These are phyloP conservation scores for Eubucco bourcierii DNA, from an alignment of 2,113 vertebrate species.

Conservation along the genomic window DNA sequence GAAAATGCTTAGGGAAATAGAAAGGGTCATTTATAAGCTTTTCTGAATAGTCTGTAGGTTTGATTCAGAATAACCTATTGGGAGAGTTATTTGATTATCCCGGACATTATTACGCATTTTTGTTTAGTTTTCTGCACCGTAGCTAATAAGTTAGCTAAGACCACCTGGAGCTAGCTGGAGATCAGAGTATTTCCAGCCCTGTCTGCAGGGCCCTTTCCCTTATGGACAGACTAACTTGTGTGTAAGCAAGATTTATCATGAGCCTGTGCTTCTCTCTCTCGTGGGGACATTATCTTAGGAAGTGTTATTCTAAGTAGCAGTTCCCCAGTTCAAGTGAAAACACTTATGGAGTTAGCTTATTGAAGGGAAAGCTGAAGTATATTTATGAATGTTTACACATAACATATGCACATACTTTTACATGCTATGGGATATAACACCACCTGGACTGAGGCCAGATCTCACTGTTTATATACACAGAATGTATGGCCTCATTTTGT, in stretches of 20 bases:
- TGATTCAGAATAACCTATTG: slow-evolving; percentile 10
- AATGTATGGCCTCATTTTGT: slow-evolving; percentile 39
- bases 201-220: not conserved
- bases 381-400: slow-evolving; percentile 40
- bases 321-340: slow-evolving; percentile 34
- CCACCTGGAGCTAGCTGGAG: not conserved
- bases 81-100: not conserved
- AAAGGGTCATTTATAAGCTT: not conserved
- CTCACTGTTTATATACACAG: slow-evolving; percentile 3
- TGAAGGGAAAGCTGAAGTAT: not conserved
- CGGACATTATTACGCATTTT: not conserved
- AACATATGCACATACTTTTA: not conserved
- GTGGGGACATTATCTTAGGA: slow-evolving; percentile 6
- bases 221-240: not conserved
- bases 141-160: not conserved
- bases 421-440: not conserved
- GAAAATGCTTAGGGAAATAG: not conserved
- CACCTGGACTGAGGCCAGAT: slow-evolving; percentile 12
- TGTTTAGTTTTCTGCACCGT: not conserved
- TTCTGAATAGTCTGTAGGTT: not conserved
- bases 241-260: slow-evolving; percentile 13
- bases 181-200: slow-evolving; percentile 11
- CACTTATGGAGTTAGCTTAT: not conserved
- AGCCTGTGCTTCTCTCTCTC: not conserved
- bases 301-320: slow-evolving; percentile 32